A percentile compares a stretch with the other conserved stretches of the same genome.
These are phyloP conservation scores for Strigamia crassipes DNA, from an alignment of 2,888 invertebrate species.

Conservation along the genomic window DNA sequence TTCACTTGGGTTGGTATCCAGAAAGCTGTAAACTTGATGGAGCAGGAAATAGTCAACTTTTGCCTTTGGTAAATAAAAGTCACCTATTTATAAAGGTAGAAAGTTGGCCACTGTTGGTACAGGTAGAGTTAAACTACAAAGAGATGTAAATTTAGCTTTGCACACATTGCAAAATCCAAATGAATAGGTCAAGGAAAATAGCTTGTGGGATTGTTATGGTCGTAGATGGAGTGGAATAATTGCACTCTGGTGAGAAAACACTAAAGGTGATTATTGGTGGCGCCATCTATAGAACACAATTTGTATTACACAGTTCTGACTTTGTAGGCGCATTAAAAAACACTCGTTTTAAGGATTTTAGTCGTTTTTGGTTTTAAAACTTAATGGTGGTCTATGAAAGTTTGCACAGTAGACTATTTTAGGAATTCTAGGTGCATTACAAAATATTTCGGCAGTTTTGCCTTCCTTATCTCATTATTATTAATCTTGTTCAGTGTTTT, in stretches of 20 bases:
- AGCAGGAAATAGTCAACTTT: background rate
- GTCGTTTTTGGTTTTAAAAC: too few relatives aligned
- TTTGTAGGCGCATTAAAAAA: too few relatives aligned
- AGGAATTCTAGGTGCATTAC: too few relatives aligned
- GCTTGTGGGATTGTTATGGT: background rate
- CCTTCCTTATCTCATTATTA: too few relatives aligned
- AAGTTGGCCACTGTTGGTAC: background rate
- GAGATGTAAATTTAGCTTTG: background rate
- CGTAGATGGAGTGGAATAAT: background rate
- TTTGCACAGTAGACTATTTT: too few relatives aligned
- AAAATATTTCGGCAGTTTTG: too few relatives aligned
- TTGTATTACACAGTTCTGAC: background rate
- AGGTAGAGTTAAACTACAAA: background rate
- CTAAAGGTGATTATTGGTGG: background rate
- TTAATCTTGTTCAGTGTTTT: too few relatives aligned
- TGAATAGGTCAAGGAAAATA: background rate
- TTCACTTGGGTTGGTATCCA: background rate
- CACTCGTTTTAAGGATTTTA: too few relatives aligned
- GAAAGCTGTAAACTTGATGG: background rate
- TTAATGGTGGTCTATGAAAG: too few relatives aligned
- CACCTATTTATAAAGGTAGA: background rate
- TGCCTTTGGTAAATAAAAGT: background rate
- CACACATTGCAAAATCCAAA: background rate
- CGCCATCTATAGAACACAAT: background rate
- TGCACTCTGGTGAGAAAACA: background rate